These are phyloP conservation scores for Cantharis rufa DNA, from an alignment of 2,888 invertebrate genomes.

Conservation along the genomic window DNA sequence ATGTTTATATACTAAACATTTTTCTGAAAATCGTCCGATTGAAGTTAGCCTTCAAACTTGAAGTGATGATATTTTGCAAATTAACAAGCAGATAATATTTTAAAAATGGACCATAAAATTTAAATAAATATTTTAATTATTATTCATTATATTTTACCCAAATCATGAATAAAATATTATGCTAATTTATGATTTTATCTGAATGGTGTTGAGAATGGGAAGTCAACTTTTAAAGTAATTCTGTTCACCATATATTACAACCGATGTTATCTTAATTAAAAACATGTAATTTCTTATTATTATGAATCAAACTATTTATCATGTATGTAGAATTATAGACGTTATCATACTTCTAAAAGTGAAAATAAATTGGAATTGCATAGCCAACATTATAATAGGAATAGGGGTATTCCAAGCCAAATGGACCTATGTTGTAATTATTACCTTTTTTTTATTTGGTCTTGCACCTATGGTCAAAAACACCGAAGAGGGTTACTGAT, in stretches of 20 bases:
- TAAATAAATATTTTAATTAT: neutral
- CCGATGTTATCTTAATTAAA: neutral
- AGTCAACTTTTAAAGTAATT: neutral
- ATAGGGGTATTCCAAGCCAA: too few relatives aligned
- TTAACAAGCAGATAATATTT: neutral
- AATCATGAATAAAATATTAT: neutral
- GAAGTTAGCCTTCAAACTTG: neutral
- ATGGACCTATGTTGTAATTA: too few relatives aligned
- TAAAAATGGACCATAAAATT: neutral
- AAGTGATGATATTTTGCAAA: neutral
- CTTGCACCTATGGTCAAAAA: too few relatives aligned
- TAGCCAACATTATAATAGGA: neutral
- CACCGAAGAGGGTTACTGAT: too few relatives aligned
- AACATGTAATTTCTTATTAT: neutral
- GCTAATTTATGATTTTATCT: neutral
- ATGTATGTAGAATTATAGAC: neutral
- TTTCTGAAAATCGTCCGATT: too few relatives aligned
- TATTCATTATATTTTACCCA: neutral
- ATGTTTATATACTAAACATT: too few relatives aligned
- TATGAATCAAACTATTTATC: neutral
- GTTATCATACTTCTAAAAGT: neutral
- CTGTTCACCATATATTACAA: neutral
- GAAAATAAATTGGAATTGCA: too few relatives aligned
- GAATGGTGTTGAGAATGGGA: neutral
- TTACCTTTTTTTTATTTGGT: too few relatives aligned